Conservation (phyloP, 2,113 vertebrate species). For the Archocentrus centrarchus region DNA sequence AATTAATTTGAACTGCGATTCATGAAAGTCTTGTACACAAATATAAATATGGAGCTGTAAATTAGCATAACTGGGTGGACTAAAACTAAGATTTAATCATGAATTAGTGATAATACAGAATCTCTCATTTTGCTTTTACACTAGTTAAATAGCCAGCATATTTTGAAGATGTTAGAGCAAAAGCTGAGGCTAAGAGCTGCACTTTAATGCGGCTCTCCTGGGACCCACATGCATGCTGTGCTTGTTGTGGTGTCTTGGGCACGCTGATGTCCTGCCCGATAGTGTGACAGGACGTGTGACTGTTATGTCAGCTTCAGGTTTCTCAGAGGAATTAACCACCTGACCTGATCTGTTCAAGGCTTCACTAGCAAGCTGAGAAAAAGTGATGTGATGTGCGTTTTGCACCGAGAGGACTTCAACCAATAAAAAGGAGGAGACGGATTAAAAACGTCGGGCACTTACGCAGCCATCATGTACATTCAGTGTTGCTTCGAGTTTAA, state of each 20-base stretch:
- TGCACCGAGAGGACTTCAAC: background rate
- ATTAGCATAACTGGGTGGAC: too few species aligned
- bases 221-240: background rate
- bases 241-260: constrained; percentile 39
- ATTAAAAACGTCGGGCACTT: constrained; percentile 78
- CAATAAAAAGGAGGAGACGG: background rate
- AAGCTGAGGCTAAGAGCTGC: background rate
- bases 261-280: constrained; percentile 23
- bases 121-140: background rate
- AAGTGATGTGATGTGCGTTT: background rate
- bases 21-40: background rate
- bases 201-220: background rate
- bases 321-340: constrained; percentile 53
- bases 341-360: constrained; percentile 44
- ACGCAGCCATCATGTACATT: constrained; percentile 98
- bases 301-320: constrained; percentile 65
- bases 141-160: background rate
- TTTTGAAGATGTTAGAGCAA: background rate
- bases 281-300: constrained; percentile 58
- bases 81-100: background rate
- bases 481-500: constrained; percentile 97
- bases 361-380: background rate
- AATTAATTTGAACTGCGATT: background rate
- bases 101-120: background rate
- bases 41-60: background rate